Evolutionary conservation across 2,113 vertebrate species (phyloP), one percentile per base, ranked within the genome.

Genomic region (Alethe diademata): DNA sequence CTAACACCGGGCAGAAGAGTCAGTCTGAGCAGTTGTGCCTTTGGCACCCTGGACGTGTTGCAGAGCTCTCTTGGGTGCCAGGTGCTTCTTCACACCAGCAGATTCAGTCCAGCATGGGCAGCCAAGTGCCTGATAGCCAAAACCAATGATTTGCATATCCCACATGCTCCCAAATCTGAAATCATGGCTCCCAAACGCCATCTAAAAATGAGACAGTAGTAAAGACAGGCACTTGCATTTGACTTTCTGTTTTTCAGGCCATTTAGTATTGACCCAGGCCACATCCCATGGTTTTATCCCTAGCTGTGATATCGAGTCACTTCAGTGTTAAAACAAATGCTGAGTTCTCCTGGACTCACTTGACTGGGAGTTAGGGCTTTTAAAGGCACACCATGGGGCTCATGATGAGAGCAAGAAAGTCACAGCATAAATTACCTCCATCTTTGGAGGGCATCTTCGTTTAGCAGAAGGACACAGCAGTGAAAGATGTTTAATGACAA

Each of bases 401-500:
- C 42, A 7, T 38, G 40, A 81, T 61, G 87, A 69, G 73, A 91
- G 61, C 61, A 62, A 69, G 74, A 38, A 72, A 81, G 51, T 71
- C 4, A 0, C 19, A 72, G 86, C 2, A 2, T 72, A 85, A 95
- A 92, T 91, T 84, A 74, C 88, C 78, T 92, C 10, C 8, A 36
- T 48, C 85, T 89, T 86, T 56, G 75, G 93, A 94, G 94, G 79
- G 82, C 88, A 62, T 92, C 95, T 95, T 95, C 12, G 12, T 93
- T 88, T 88, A 74, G 93, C 76, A 93, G 91, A 91, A 96, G 90
- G 90, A 94, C 95, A 70, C 35, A n/a, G 75, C 38, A 38, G 61
- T 57, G 74, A 79, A 93, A 92, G 48, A 78, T 95, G 66, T 83
- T 95, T 93, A 93, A 97, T 62, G 88, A 78, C 92, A 78, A 70